These are phyloP conservation scores for Rugalucina vietnamica DNA, from an alignment of 2,888 invertebrate species.

Conservation along the genomic window DNA sequence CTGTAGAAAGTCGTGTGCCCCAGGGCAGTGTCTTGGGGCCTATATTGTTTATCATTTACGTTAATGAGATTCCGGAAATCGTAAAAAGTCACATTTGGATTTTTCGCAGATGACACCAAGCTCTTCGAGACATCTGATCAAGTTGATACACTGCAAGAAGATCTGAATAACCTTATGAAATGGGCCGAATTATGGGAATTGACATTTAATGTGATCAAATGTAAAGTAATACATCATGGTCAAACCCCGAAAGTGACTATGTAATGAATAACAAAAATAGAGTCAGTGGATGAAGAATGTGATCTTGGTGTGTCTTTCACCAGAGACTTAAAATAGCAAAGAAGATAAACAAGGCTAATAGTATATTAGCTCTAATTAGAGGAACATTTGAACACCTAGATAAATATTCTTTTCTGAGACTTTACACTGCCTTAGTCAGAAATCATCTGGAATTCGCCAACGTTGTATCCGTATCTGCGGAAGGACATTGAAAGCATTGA, in stretches of 20 bases:
- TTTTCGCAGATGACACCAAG: conserved; percentile 19
- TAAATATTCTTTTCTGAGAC: conserved; percentile 14
- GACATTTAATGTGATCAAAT: conserved; percentile 20
- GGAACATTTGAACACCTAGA: conserved; percentile 27
- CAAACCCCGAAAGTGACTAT: conserved; percentile 4
- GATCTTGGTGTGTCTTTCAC: conserved; percentile 6
- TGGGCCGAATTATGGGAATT: conserved; percentile 19
- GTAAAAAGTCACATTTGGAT: not conserved
- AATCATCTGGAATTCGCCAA: not conserved
- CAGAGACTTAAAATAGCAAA: no score
- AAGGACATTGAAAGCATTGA: not conserved
- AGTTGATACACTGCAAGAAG: not conserved
- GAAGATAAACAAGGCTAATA: conserved; percentile 32
- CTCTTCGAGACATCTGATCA: not conserved
- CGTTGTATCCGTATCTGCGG: not conserved
- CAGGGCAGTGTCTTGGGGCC: conserved; percentile 11
- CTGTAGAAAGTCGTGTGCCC: not conserved
- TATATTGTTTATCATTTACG: no score
- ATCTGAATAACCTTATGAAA: not conserved
- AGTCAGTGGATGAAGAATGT: not conserved
- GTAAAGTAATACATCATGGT: conserved; percentile 24
- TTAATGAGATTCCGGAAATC: no score
- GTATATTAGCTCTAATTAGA: conserved; percentile 19
- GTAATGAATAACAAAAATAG: conserved; percentile 17
- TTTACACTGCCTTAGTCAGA: conserved; percentile 1